Percentiles rank a stretch among this genome's conserved stretches.
Conservation (phyloP, 1,140 invertebrate species). For the Pseudomyrmex dendroicus region DNA sequence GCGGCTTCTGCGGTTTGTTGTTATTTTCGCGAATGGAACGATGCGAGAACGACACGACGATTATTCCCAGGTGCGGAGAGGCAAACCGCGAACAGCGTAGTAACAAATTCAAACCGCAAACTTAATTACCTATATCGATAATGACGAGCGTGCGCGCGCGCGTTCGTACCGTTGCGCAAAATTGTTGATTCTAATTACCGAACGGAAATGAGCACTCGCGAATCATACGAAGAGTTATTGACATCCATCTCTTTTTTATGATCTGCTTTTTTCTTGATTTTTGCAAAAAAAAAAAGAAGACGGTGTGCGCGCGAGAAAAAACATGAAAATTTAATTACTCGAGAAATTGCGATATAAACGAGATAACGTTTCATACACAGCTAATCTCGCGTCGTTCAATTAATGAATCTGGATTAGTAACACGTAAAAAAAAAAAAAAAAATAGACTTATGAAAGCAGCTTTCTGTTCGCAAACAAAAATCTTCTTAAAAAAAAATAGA, state of each 20-base stretch:
- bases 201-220: not conserved
- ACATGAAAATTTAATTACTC: no score
- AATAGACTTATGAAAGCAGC: not conserved
- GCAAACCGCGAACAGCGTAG: slow-evolving; percentile 1
- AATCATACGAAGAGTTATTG: not conserved
- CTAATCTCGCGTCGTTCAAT: not conserved
- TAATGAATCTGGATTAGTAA: not conserved
- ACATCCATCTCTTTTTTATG: no score
- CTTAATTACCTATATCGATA: slow-evolving; percentile 46
- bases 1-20: slow-evolving; percentile 57
- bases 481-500: not conserved
- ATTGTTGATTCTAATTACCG: slow-evolving; percentile 11
- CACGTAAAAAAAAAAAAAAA: not conserved
- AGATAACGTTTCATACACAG: no score
- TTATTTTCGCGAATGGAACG: slow-evolving; percentile 48
- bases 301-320: no score
- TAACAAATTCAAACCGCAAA: slow-evolving; percentile 39
- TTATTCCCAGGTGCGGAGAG: not conserved
- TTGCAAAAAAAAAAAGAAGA: no score
- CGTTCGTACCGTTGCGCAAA: slow-evolving; percentile 11
- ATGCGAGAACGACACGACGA: slow-evolving; percentile 3
- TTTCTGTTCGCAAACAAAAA: not conserved
- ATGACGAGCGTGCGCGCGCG: not conserved
- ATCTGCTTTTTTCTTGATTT: no score
- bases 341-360: no score